These are phyloP conservation scores for Buceros bicornis DNA, from an alignment of 2,797 vertebrate species.

Conservation along the genomic window DNA sequence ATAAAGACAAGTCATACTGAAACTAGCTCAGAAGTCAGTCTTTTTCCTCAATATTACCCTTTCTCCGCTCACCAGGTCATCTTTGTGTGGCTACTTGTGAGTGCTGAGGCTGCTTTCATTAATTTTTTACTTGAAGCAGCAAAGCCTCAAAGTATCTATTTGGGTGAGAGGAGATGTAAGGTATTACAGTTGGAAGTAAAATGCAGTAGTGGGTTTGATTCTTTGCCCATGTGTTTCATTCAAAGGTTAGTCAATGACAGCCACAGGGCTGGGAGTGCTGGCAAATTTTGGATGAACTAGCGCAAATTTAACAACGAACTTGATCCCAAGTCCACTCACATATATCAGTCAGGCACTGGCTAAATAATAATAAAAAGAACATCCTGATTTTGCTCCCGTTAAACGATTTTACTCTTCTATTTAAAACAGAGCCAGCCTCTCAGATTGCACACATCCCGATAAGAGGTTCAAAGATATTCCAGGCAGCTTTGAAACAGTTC, in stretches of 20 bases:
- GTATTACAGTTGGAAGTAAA: conserved; percentile 33
- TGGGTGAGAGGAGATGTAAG: conserved; percentile 38
- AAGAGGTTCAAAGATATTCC: neutral
- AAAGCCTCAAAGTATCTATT: conserved; percentile 59
- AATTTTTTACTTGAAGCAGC: conserved; percentile 68
- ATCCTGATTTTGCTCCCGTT: neutral
- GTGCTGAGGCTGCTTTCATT: conserved; percentile 61
- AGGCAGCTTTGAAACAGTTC: neutral
- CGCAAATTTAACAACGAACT: neutral
- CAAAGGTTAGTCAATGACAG: conserved; percentile 51
- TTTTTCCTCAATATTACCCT: neutral
- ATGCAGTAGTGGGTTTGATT: neutral
- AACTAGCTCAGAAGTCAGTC: neutral
- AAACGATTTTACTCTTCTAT: neutral
- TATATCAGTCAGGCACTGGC: neutral
- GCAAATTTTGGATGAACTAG: neutral
- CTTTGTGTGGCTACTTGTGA: conserved; percentile 60
- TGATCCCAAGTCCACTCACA: neutral
- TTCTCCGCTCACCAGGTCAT: neutral
- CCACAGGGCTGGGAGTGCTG: neutral
- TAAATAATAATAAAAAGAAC: neutral
- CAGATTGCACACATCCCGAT: neutral
- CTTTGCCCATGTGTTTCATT: neutral
- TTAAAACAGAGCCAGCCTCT: neutral
- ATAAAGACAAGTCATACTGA: neutral